Base-by-base conservation (phyloP, 2,113 vertebrate species). In the Cairina moschata region DNA sequence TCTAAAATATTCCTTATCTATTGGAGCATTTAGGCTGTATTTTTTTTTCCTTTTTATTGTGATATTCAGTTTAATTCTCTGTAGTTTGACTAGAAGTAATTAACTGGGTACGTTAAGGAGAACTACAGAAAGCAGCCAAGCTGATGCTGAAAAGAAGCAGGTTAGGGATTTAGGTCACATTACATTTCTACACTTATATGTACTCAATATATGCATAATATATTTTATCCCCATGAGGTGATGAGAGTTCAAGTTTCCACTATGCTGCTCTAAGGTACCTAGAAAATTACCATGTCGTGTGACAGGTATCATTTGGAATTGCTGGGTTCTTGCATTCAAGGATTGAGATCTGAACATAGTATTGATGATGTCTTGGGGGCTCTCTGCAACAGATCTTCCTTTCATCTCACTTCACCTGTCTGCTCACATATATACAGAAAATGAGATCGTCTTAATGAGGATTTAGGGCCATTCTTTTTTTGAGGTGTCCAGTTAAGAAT, bases 291-390 rank as follows among this genome's bases (percentile, higher is more conserved):
- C 2, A 2, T 56, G 82, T 63, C 60, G 11, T 58, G n/a, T 17
- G 2, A 21, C 25, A 59, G 5, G 8, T 17, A 8, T 18, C 46
- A 68, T 44, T 32, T 52, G n/a, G 14, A 72, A 28, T 50, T 86
- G 26, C 42, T 83, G 52, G 11, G 3, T 9, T 80, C 67, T 55
- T 50, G 20, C 13, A 44, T 4, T 23, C 40, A 71, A 52, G 65
- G 28, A 28, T 8, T 5, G 9, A 90, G 26, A 9, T 10, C 73
- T 68, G 5, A 44, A 71, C 23, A 50, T 13, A 7, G 4, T 28
- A 12, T 50, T 2, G 0, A 3, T 46, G 5, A 8, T 32, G 7
- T 23, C 28, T 52, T 60, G 7, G 18, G 5, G 32, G 12, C 0
- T 62, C 5, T 48, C 12, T 76, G 0, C 25, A 80, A 3, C 10